Base-by-base conservation (phyloP, 2,888 invertebrate species). In the Cataglyphis altisquamis region DNA sequence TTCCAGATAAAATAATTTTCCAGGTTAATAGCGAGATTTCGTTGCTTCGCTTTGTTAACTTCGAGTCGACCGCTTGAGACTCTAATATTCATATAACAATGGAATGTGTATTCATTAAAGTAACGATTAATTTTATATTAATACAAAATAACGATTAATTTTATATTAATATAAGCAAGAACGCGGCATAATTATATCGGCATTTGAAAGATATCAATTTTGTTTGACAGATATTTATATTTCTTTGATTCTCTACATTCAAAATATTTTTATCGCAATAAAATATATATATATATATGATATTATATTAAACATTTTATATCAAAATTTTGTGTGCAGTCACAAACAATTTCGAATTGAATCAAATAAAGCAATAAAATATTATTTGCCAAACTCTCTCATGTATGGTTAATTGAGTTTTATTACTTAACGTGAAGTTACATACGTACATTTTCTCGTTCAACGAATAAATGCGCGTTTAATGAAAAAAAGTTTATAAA, bases 1-100 rank as follows among this genome's bases (percentile, higher is more conserved):
- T 77, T 41, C 39, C 55, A 67, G 12, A 15, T 41, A 21, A 57
- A 77, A 77, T 67, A n/a, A 77, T 77, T 67, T 55, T 3, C 5
- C 67, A 9, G 41, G 15, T 29, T 67, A 67, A 41, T 67, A 77
- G 39, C 6, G 48, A 29, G 15, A 55, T 39, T 67, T 55, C 18
- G 41, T 55, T n/a, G 32, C 18, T 15, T 21, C 18, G 36, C 39
- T 66, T 52, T 52, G 64, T 77, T 77, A 66, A 77, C 66, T 77
- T 8, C 32, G 45, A 32, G 36, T 39, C 21, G 66, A n/a, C 18
- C 39, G 48, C 8, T 63, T 52, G 74, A 9, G 36, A 64, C 25
- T 2, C 18, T 75, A 52, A 75, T 64, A 36, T 64, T 64, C 36
- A 36, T n/a, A 10, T 21, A 60, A 60, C 29, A n/a, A 73, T 73